A percentile compares a stretch with the other conserved stretches of the same genome.
phyloP scores from a whole-genome alignment of 1,140 invertebrate species.

The Bombus pyrosoma region DNA sequence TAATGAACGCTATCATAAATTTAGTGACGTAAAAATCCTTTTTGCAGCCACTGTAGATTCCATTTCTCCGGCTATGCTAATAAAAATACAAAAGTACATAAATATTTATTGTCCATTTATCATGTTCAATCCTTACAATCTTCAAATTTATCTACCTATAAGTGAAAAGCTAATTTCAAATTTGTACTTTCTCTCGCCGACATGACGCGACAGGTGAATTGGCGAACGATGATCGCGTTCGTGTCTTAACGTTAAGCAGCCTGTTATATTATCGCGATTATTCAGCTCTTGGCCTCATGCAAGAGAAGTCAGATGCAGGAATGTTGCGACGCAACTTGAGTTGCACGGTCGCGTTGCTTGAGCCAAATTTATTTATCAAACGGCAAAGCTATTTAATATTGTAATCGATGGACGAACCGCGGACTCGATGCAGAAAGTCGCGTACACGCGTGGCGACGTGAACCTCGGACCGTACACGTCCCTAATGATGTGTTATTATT shows the following conservation, averaged over 20 bases:
- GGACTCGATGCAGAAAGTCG: background rate
- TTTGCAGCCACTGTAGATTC: too few relatives aligned
- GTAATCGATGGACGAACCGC: background rate
- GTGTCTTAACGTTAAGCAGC: background rate
- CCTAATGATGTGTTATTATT: background rate
- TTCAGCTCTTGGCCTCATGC: background rate
- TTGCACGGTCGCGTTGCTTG: conserved; percentile 1
- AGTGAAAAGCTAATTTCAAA: too few relatives aligned
- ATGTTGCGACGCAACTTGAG: conserved; percentile 6
- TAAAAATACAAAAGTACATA: too few relatives aligned
- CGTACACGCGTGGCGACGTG: background rate
- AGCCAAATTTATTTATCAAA: conserved; percentile 14
- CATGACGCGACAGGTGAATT: too few relatives aligned
- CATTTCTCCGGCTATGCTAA: too few relatives aligned
- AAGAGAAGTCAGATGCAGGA: conserved; percentile 4
- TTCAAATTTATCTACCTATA: too few relatives aligned
- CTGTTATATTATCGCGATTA: conserved; percentile 23
- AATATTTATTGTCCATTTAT: too few relatives aligned
- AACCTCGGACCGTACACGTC: too few relatives aligned
- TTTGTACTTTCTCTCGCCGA: background rate
- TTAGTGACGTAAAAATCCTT: too few relatives aligned
- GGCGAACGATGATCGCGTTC: too few relatives aligned
- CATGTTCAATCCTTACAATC: too few relatives aligned
- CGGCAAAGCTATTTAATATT: background rate
- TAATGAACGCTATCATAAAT: too few relatives aligned